phyloP scores from a whole-genome alignment of 2,888 invertebrate genomes.

The Pteria penguin region DNA sequence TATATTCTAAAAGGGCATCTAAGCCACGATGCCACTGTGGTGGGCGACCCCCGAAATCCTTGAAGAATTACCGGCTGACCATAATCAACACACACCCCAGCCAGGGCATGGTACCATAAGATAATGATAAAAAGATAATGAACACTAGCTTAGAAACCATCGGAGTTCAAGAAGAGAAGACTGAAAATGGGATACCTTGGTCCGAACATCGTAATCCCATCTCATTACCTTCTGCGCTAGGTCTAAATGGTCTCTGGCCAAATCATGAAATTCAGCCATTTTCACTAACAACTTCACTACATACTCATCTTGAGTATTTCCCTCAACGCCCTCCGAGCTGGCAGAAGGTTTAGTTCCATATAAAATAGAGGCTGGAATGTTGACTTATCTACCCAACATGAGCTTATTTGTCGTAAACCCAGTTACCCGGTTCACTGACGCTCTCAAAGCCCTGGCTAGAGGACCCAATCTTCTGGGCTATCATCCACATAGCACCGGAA shows the following conservation, averaged over 20 bases:
- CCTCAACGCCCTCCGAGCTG: background rate
- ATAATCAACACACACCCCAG: no score
- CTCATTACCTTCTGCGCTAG: background rate
- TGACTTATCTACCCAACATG: slow-evolving; percentile 42
- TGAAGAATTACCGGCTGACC: no score
- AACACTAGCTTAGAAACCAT: no score
- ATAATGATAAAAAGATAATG: no score
- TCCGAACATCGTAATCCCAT: background rate
- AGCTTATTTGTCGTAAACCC: slow-evolving; percentile 14
- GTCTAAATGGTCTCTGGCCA: no score
- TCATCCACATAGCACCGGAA: slow-evolving; percentile 30
- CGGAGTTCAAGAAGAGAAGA: no score
- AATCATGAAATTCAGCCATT: no score
- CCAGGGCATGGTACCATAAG: no score
- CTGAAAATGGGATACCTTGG: background rate
- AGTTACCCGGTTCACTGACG: slow-evolving; percentile 35
- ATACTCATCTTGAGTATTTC: slow-evolving; percentile 23
- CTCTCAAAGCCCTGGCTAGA: slow-evolving; percentile 26
- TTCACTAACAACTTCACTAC: slow-evolving; percentile 9
- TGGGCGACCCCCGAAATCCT: no score
- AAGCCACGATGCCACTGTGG: no score
- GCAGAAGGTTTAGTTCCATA: slow-evolving; percentile 13
- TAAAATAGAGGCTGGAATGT: slow-evolving; percentile 27
- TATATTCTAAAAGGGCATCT: no score
- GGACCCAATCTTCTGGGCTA: slow-evolving; percentile 24